These are phyloP conservation scores for Drosophila antonietae DNA, from an alignment of 2,888 invertebrate species.

Conservation along the genomic window DNA sequence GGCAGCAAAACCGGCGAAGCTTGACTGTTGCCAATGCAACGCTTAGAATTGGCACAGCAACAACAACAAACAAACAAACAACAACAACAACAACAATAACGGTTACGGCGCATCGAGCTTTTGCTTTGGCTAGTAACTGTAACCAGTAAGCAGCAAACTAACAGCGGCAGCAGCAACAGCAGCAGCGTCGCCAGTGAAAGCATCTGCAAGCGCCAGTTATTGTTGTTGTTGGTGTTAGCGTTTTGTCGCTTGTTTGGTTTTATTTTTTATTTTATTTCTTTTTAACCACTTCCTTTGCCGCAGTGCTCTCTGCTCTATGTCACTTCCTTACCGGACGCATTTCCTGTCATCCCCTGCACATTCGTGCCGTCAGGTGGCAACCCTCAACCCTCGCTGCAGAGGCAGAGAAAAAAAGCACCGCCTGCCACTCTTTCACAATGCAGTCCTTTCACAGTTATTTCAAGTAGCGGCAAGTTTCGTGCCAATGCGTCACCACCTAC, in stretches of 20 bases:
- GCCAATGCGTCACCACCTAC: slow-evolving; percentile 47
- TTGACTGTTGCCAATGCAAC: slow-evolving; percentile 80
- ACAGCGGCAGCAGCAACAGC: slow-evolving; percentile 11
- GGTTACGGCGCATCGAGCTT: slow-evolving; percentile 68
- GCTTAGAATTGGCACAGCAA: slow-evolving; percentile 79
- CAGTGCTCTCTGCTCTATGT: slow-evolving; percentile 39
- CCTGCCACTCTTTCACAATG: slow-evolving; percentile 8
- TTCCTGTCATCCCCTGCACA: slow-evolving; percentile 62
- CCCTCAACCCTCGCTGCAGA: slow-evolving; percentile 23
- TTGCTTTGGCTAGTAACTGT: slow-evolving; percentile 60
- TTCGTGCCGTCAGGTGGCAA: slow-evolving; percentile 62
- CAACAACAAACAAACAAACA: slow-evolving; percentile 50
- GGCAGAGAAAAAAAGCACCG: slow-evolving; percentile 12
- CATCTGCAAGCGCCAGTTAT: slow-evolving; percentile 25
- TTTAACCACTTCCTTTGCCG: slow-evolving; percentile 73
- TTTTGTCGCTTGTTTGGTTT: slow-evolving; percentile 35
- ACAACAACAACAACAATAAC: slow-evolving; percentile 58
- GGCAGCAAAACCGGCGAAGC: slow-evolving; percentile 77
- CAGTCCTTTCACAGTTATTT: slow-evolving; percentile 28
- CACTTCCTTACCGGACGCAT: slow-evolving; percentile 69
- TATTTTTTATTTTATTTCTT: background rate
- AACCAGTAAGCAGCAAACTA: slow-evolving; percentile 48
- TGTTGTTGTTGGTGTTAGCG: slow-evolving; percentile 37
- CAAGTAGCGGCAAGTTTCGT: slow-evolving; percentile 29
- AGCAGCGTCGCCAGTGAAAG: slow-evolving; percentile 17